Evolutionary conservation across 2,113 vertebrate species (phyloP).

Genomic region (Apeltes quadracus): DNA sequence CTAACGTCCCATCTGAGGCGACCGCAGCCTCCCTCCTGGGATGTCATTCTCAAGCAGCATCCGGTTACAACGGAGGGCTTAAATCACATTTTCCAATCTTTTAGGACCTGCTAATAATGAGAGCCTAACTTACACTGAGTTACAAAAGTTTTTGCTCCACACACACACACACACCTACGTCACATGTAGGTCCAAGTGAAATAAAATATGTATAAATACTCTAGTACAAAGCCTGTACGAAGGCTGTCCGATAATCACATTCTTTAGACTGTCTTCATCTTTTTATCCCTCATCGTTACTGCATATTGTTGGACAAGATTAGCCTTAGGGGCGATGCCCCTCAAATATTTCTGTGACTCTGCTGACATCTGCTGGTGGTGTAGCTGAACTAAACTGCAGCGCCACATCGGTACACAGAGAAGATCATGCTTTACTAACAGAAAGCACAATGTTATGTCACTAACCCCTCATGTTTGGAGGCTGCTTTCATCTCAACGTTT

Average conservation of each 20-base stretch:
- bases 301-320: neutral
- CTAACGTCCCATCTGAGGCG: neutral
- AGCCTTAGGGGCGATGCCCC: neutral
- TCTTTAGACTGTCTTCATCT: neutral
- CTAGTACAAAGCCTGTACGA: no score
- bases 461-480: neutral
- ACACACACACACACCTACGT: neutral
- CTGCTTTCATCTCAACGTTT: neutral
- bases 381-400: conserved; percentile 46
- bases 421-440: neutral
- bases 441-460: neutral
- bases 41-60: neutral
- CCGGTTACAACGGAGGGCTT: neutral
- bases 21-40: neutral
- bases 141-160: neutral
- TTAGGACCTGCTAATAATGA: neutral
- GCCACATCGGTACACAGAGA: neutral
- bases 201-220: neutral
- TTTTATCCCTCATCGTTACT: neutral
- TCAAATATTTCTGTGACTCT: neutral
- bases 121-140: neutral
- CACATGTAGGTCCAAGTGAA: neutral
- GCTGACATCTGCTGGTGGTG: conserved; percentile 66
- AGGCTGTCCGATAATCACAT: neutral
- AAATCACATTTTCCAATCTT: neutral